Conservation (phyloP, 2,797 vertebrate species). For the Acanthurus lineatus region DNA sequence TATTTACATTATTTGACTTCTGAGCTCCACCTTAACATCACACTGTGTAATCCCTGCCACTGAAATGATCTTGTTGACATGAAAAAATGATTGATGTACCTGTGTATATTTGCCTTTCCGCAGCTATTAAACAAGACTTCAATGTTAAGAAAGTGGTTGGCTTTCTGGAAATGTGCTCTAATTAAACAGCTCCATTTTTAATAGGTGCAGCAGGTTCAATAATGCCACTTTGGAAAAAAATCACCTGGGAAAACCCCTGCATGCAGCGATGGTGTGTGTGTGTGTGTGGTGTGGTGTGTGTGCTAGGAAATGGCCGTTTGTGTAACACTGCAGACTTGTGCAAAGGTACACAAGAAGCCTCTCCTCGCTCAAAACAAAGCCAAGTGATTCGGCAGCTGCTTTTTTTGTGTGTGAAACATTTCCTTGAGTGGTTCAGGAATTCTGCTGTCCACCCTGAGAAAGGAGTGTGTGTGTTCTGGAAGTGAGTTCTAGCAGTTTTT, state of each 20-base stretch:
- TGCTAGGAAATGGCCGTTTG: constrained; percentile 22
- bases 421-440: constrained; percentile 39
- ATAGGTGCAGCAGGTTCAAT: constrained; percentile 7
- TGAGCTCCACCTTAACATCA: constrained; percentile 4
- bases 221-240: not conserved
- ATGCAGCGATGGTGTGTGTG: not conserved
- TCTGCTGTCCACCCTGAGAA: constrained; percentile 15
- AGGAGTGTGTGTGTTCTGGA: not conserved
- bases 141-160: not conserved
- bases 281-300: not conserved
- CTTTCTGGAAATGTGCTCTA: not conserved
- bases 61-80: constrained; percentile 17
- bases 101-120: not conserved
- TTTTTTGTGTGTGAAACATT: constrained; percentile 29
- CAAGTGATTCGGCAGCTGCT: constrained; percentile 19
- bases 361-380: constrained; percentile 29
- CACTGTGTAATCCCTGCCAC: constrained; percentile 13
- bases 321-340: not conserved
- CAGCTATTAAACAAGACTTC: not conserved
- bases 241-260: constrained; percentile 12
- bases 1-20: constrained; percentile 17
- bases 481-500: too few relatives aligned
- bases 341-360: constrained; percentile 1
- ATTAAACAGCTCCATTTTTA: constrained; percentile 14
- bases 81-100: not conserved